Percentiles rank a stretch among this genome's conserved stretches.
Evolutionary conservation across 64 coral and sea anemone genomes (phyloP).

Genomic region (Pachyseris speciosa): DNA sequence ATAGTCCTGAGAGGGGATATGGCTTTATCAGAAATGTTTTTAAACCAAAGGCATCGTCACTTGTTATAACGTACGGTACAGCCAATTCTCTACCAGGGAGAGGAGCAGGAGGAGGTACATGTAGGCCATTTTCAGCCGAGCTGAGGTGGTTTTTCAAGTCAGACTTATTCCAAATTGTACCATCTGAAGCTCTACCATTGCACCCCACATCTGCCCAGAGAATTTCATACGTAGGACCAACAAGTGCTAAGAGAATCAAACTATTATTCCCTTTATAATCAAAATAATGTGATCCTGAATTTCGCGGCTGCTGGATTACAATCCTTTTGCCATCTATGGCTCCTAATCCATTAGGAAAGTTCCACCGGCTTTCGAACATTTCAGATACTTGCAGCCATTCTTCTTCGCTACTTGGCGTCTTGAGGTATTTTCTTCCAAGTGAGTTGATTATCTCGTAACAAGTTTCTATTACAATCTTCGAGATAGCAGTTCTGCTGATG

Average conservation of each 20-base stretch:
- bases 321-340: slow-evolving; percentile 45
- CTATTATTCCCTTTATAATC: slow-evolving; percentile 52
- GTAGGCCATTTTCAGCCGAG: background rate
- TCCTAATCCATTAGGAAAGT: background rate
- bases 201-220: background rate
- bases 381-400: background rate
- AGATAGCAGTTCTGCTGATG: background rate
- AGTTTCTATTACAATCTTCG: background rate
- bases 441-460: background rate
- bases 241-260: background rate
- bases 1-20: slow-evolving; percentile 46
- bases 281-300: background rate
- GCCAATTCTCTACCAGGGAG: slow-evolving; percentile 53
- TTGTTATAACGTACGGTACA: slow-evolving; percentile 66
- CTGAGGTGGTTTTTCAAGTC: background rate
- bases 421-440: background rate
- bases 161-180: background rate
- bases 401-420: background rate
- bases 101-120: background rate
- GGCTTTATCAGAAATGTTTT: slow-evolving; percentile 73
- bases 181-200: slow-evolving; percentile 49
- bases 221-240: background rate
- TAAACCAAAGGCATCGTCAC: slow-evolving; percentile 79
- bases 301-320: slow-evolving; percentile 1
- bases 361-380: background rate